These are phyloP conservation scores for Cotesia typhae DNA, from an alignment of 1,140 invertebrate genomes.

Conservation along the genomic window DNA sequence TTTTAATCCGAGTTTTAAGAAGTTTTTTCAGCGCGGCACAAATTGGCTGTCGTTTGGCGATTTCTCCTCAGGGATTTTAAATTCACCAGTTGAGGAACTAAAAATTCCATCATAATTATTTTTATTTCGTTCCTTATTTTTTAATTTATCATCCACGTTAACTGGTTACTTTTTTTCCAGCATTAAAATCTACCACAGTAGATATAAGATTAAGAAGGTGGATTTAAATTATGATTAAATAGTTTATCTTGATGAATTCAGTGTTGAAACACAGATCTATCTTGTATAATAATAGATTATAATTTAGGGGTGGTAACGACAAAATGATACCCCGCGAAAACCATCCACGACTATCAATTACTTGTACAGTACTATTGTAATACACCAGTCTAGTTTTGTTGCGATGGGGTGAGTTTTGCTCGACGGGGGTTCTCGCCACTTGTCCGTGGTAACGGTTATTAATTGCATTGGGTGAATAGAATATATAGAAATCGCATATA, in stretches of 20 bases:
- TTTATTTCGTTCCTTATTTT: slow-evolving; percentile 6
- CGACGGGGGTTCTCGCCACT: slow-evolving; percentile 17
- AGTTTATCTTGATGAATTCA: no score
- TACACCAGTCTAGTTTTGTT: slow-evolving; percentile 27
- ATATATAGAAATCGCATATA: background rate
- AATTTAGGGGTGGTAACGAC: slow-evolving; percentile 43
- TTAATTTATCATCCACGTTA: slow-evolving; percentile 2
- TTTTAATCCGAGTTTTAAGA: slow-evolving; percentile 60
- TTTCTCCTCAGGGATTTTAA: background rate
- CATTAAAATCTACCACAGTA: no score
- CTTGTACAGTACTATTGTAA: slow-evolving; percentile 23
- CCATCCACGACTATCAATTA: slow-evolving; percentile 55
- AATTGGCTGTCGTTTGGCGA: slow-evolving; percentile 58
- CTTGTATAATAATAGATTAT: background rate
- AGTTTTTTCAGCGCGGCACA: slow-evolving; percentile 47
- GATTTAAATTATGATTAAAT: no score
- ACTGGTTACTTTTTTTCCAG: no score
- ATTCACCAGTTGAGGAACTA: slow-evolving; percentile 8
- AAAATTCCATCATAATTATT: slow-evolving; percentile 9
- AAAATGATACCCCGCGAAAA: slow-evolving; percentile 52
- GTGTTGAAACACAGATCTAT: background rate
- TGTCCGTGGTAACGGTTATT: slow-evolving; percentile 23
- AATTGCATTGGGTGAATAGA: slow-evolving; percentile 15
- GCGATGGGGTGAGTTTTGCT: slow-evolving; percentile 13
- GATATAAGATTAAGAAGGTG: no score